Percentiles rank a stretch among this genome's conserved stretches.
Conservation (phyloP, 2,888 invertebrate genomes). For the Aproaerema taeniolella region DNA sequence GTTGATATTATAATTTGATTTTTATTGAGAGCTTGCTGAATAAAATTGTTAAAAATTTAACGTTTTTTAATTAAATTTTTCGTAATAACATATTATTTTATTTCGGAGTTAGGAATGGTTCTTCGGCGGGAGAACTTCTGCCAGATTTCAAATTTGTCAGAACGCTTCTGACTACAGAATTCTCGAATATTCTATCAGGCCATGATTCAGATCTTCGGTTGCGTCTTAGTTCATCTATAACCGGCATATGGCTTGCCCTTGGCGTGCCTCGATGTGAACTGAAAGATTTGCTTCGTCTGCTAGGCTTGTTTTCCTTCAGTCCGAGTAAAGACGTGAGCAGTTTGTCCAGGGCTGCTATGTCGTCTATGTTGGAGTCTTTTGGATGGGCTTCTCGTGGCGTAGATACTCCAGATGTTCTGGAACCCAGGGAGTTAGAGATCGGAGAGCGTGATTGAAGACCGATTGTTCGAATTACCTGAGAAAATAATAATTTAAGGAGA, state of each 20-base stretch:
- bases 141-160: constrained; percentile 51
- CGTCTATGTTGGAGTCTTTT: constrained; percentile 64
- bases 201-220: constrained; percentile 56
- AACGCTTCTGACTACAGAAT: constrained; percentile 59
- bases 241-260: constrained; percentile 47
- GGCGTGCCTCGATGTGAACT: constrained; percentile 57
- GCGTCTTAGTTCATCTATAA: constrained; percentile 33
- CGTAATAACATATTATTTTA: constrained; percentile 21
- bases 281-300: constrained; percentile 40
- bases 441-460: constrained; percentile 51
- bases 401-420: constrained; percentile 42
- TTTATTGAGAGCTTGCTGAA: background rate
- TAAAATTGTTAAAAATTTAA: background rate
- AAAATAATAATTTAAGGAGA: background rate
- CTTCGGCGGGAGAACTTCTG: constrained; percentile 51
- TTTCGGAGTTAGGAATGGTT: constrained; percentile 60
- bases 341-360: constrained; percentile 80
- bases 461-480: constrained; percentile 52
- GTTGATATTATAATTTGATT: too few species aligned
- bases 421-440: constrained; percentile 45
- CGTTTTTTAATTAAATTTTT: background rate
- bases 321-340: constrained; percentile 79
- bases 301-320: constrained; percentile 50
- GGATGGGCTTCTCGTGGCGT: constrained; percentile 35
- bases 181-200: constrained; percentile 63